Evolutionary conservation across 2,113 vertebrate genomes (phyloP).

Genomic region (Rana temporaria): DNA sequence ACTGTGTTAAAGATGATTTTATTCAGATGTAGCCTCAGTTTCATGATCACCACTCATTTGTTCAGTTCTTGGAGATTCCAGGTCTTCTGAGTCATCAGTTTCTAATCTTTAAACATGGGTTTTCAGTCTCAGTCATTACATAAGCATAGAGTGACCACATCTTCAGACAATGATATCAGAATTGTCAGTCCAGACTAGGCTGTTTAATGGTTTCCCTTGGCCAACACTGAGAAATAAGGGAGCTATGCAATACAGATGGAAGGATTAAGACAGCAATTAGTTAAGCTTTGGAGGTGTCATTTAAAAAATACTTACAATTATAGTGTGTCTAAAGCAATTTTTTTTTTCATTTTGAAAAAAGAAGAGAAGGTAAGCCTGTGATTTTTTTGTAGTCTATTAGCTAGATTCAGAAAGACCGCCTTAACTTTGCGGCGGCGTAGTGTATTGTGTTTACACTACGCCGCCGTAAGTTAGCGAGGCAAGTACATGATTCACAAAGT

Average conservation of each 20-base stretch:
- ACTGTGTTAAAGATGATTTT: slow-evolving; percentile 2
- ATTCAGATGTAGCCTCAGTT: not conserved
- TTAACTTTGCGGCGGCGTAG: too few relatives aligned
- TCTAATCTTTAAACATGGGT: slow-evolving; percentile 31
- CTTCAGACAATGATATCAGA: slow-evolving; percentile 49
- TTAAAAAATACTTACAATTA: too few relatives aligned
- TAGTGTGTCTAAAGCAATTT: too few relatives aligned
- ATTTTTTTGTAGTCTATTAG: too few relatives aligned
- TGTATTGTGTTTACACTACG: too few relatives aligned
- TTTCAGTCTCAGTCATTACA: slow-evolving; percentile 30
- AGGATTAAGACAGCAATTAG: slow-evolving; percentile 1
- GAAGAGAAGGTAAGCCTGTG: too few relatives aligned
- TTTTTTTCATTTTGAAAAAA: too few relatives aligned
- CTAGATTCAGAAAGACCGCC: too few relatives aligned
- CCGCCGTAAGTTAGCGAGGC: too few relatives aligned
- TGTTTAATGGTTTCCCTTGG: slow-evolving; percentile 45
- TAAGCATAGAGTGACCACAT: slow-evolving; percentile 48
- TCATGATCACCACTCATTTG: slow-evolving; percentile 20
- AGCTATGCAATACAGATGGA: slow-evolving; percentile 27
- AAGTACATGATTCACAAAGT: too few relatives aligned
- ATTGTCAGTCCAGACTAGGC: slow-evolving; percentile 19
- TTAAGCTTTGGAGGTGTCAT: not conserved
- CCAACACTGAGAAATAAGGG: slow-evolving; percentile 6
- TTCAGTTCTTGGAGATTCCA: slow-evolving; percentile 24
- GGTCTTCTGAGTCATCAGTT: slow-evolving; percentile 40